Conservation (phyloP, 2,888 invertebrate genomes). For the Catocala nupta region DNA sequence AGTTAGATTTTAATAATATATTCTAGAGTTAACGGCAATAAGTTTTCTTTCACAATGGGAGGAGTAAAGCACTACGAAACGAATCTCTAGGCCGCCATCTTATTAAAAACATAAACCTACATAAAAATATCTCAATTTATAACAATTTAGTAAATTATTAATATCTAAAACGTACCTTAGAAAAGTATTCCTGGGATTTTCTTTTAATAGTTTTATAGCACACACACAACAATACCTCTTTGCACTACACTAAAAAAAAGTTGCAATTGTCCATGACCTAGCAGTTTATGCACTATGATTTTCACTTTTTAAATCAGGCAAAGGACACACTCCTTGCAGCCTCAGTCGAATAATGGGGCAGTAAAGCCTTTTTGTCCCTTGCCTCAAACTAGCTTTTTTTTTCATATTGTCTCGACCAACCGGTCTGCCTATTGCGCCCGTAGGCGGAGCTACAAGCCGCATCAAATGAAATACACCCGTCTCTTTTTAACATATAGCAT, state of each 20-base stretch:
- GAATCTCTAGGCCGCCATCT: no score
- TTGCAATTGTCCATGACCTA: slow-evolving; percentile 63
- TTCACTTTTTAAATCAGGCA: slow-evolving; percentile 67
- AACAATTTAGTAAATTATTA: no score
- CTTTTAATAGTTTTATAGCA: slow-evolving; percentile 54
- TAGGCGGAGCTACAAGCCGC: slow-evolving; percentile 64
- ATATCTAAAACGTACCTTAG: slow-evolving; percentile 18
- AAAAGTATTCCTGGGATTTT: slow-evolving; percentile 28
- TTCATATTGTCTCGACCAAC: slow-evolving; percentile 75
- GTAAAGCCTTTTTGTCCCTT: slow-evolving; percentile 80
- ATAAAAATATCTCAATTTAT: no score
- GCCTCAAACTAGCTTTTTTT: slow-evolving; percentile 72
- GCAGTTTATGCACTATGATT: slow-evolving; percentile 70
- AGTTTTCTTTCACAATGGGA: no score
- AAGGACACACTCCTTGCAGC: slow-evolving; percentile 74
- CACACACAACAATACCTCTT: slow-evolving; percentile 67
- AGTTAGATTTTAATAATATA: no score
- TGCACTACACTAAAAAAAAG: slow-evolving; percentile 55
- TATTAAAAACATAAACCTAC: no score
- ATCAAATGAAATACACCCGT: slow-evolving; percentile 33
- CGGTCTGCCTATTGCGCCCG: slow-evolving; percentile 69
- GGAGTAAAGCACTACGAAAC: no score
- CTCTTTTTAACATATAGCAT: slow-evolving; percentile 50
- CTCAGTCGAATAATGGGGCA: slow-evolving; percentile 70
- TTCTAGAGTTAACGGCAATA: no score